Evolutionary conservation across 2,797 vertebrate species (phyloP).

Genomic region (Lindbergichthys nudifrons): DNA sequence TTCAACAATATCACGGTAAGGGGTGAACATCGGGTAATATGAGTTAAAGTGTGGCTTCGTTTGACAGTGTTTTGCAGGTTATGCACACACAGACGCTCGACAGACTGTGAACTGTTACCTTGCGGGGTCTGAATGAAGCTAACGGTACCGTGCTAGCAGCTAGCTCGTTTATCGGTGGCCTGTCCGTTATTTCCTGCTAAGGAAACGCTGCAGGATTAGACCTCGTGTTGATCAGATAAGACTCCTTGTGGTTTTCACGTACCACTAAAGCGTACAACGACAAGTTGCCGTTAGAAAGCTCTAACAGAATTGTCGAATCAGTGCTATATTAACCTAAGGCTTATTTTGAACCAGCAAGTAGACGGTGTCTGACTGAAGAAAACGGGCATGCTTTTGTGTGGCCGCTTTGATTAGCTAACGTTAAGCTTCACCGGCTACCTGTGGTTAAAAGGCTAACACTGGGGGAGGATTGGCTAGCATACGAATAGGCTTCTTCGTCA

Average conservation of each 20-base stretch:
- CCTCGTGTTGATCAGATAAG: slow-evolving; percentile 50
- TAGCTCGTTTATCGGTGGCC: slow-evolving; percentile 61
- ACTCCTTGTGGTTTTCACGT: not conserved
- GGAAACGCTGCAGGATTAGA: slow-evolving; percentile 62
- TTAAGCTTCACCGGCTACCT: slow-evolving; percentile 55
- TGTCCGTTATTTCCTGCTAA: slow-evolving; percentile 48
- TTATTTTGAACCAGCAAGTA: slow-evolving; percentile 18
- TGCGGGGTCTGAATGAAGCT: slow-evolving; percentile 49
- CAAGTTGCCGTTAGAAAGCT: fast-evolving
- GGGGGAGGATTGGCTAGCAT: not conserved
- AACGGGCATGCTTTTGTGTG: slow-evolving; percentile 76
- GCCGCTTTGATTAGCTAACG: slow-evolving; percentile 64
- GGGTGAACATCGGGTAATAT: fast-evolving
- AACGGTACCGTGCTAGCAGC: slow-evolving; percentile 58
- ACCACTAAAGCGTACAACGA: fast-evolving
- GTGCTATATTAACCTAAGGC: too few relatives aligned
- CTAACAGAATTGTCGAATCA: fast-evolving
- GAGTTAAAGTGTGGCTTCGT: not conserved
- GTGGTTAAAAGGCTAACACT: slow-evolving; percentile 19
- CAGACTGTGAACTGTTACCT: slow-evolving; percentile 28
- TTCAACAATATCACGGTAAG: slow-evolving; percentile 91
- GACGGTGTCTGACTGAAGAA: slow-evolving; percentile 36
- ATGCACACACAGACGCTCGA: slow-evolving; percentile 9
- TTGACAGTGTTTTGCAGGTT: slow-evolving; percentile 11
- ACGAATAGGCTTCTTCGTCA: not conserved